phyloP scores from a whole-genome alignment of 2,888 invertebrate genomes.

The Euproctis similis region DNA sequence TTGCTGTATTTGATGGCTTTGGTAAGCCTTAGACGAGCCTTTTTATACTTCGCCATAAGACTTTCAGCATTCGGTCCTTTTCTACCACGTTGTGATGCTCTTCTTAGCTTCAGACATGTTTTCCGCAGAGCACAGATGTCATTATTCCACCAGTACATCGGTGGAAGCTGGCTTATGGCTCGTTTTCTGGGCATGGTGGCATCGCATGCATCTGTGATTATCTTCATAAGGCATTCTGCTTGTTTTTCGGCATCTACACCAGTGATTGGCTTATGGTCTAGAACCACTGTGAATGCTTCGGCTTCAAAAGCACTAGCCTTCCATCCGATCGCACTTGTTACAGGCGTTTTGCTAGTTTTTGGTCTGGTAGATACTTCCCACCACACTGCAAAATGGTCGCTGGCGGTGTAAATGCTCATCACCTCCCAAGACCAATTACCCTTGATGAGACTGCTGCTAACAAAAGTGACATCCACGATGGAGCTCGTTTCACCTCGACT shows the following conservation, averaged over 20 bases:
- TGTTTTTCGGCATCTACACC: no score
- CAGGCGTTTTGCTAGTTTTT: neutral
- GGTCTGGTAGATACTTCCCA: neutral
- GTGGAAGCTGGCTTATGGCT: neutral
- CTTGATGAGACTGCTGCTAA: no score
- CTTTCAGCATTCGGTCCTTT: no score
- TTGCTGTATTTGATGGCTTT: no score
- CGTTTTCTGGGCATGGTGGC: slow-evolving; percentile 1
- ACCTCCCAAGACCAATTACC: slow-evolving; percentile 2
- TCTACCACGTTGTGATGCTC: no score
- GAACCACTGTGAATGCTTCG: no score
- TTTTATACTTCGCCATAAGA: no score
- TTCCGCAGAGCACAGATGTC: neutral
- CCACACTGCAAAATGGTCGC: neutral
- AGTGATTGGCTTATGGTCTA: neutral
- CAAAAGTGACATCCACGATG: no score
- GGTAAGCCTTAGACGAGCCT: no score
- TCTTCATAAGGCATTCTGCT: no score
- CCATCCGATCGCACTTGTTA: no score
- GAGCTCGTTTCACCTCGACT: slow-evolving; percentile 2
- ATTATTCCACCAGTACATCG: neutral
- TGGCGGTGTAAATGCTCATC: neutral
- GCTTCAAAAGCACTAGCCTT: no score
- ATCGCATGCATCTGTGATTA: neutral
- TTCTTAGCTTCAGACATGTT: neutral